A percentile compares a stretch with the other conserved stretches of the same genome.
Conservation (phyloP, 2,797 vertebrate genomes). For the Mus minutoides region DNA sequence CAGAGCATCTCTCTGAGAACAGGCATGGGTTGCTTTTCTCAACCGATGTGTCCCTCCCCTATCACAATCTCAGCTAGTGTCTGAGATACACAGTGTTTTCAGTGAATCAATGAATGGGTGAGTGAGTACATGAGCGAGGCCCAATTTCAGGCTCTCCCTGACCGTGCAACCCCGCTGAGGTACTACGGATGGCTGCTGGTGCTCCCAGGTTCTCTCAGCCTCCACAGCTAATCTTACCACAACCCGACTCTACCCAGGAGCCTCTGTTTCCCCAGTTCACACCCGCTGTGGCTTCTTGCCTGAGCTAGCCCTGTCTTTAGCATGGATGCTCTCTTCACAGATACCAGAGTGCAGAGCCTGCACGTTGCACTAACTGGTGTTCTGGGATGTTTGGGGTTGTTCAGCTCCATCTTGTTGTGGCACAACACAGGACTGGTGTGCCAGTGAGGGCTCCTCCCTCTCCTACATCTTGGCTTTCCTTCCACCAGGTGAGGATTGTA, state of each 20-base stretch:
- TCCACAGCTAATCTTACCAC: neutral
- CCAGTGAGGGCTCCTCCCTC: fast-evolving
- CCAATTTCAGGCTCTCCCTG: neutral
- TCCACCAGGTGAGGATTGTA: fast-evolving
- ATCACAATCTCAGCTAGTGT: neutral
- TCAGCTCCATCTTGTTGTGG: neutral
- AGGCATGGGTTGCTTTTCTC: too few species aligned
- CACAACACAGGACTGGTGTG: neutral
- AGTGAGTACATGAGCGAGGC: fast-evolving
- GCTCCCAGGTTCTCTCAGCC: neutral
- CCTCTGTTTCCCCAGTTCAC: neutral
- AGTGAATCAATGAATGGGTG: neutral
- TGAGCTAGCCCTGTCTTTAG: neutral
- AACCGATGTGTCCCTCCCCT: fast-evolving
- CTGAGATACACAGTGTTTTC: neutral
- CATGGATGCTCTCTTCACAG: fast-evolving
- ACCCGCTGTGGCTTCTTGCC: neutral
- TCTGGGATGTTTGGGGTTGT: neutral
- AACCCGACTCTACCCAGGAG: too few species aligned
- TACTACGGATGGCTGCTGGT: neutral
- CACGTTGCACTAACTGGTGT: too few species aligned
- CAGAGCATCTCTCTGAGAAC: neutral
- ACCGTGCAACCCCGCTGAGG: too few species aligned
- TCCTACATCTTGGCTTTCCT: neutral
- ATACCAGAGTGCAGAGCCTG: too few species aligned